Base-by-base conservation (phyloP, 2,113 vertebrate species). In the Amia ocellicauda region DNA sequence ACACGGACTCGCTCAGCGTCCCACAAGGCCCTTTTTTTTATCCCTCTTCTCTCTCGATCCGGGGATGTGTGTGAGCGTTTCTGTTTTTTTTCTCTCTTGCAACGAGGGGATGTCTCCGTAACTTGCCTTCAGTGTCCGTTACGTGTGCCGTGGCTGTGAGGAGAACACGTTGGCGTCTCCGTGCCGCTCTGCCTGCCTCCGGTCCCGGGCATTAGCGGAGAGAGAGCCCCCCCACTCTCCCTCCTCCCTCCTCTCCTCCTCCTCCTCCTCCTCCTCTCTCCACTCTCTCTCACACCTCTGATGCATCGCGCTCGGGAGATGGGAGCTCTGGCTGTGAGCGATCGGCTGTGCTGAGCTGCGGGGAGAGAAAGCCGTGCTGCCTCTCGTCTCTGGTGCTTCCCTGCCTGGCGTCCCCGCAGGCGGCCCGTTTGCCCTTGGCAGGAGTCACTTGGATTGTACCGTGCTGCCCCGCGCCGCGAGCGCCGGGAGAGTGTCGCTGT, bases 1-100 rank as follows among this genome's bases (percentile, higher is more conserved):
- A 81, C 69, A 62, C 83, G 83, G 79, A 55, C 74, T 63, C 45
- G 73, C 81, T 64, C 77, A 79, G 78, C 84, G 85, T 82, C 86
- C 82, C 81, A 45, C 29, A 61, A 82, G 81, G 79, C 77, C 69
- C 70, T 80, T 75, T 69, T 76, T 58, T 26, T 76, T 28, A 9
- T 26, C 36, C 57, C 8, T 13, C 3, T 19, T 43, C 11, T 41
- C 3, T 4, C 31, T 36, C 5, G 31, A 36, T 43, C 28, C 42
- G 8, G 23, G 42, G 43, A 49, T 47, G 23, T 28, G 23, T 49
- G 59, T 8, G 27, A 4, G 27, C 19, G 13, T 17, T n/a, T 58
- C 31, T 4, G 1, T 24, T 19, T 59, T 58, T 58, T 9, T 23
- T 7, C 20, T 22, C 22, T 31, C 41, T 20, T 40, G 23, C 31